Base-by-base conservation (phyloP, 2,797 vertebrate species). In the Poecilia wingei region DNA sequence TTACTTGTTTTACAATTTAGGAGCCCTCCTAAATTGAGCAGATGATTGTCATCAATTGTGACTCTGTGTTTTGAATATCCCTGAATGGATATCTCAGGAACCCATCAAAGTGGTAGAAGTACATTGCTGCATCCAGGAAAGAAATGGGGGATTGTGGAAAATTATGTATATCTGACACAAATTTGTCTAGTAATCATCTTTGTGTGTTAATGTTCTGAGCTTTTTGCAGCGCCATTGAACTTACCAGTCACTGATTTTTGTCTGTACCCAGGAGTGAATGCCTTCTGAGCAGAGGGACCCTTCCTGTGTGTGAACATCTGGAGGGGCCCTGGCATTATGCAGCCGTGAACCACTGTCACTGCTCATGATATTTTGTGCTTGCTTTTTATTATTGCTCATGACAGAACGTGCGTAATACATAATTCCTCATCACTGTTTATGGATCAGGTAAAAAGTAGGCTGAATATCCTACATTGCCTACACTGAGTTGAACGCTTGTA, bases 221-320 rank as follows among this genome's bases (percentile, higher is more conserved):
- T 84, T 83, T 79, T 82, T 82, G 84, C 39, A 59, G 82, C 77
- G 78, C 82, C 81, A 89, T 90, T 76, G 84, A 80, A 91, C 82
- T 77, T 82, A 49, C 78, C 76, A 87, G 81, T 82, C 80, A 70
- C 73, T 91, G 91, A 86, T 87, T 92, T 92, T 89, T 90, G 82
- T 86, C 79, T 88, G 83, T 79, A 81, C 84, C 69, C 78, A 82
- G 75, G 87, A 81, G 83, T 79, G 82, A 82, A 88, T 81, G 79
- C 84, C 68, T 74, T 82, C 77, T 84, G 81, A 81, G 77, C 75
- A 77, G 68, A 82, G 79, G 33, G 75, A 81, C 74, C 36, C 9
- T 22, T 39, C 36, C 36, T 39, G 36, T 39, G 36, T 39, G 74
- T 31, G 66, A 90, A 90, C 88, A 90, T 91, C 88, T 90, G 84